phyloP scores from a whole-genome alignment of 2,888 invertebrate genomes.

The Nomada fucata region DNA sequence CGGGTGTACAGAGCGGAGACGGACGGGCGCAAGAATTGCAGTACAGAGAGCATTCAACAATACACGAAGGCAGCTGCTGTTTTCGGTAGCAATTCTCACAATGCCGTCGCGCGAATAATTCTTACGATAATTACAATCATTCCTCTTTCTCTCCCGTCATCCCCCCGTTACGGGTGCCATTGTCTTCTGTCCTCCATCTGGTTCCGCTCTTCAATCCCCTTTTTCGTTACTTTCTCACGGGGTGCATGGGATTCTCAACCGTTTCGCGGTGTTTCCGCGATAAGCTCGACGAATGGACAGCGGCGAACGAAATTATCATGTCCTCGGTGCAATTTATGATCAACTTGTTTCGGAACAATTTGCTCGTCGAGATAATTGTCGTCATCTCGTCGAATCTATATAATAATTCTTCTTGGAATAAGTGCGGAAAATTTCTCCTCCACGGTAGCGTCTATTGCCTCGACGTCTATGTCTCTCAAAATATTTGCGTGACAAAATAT shows the following conservation, averaged over 20 bases:
- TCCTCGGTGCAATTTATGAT: too few relatives aligned
- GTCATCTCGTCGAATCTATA: too few relatives aligned
- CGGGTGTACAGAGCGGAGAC: not conserved
- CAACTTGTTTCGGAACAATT: too few relatives aligned
- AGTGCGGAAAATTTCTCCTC: too few relatives aligned
- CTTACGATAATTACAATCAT: slow-evolving; percentile 66
- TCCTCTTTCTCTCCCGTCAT: slow-evolving; percentile 17
- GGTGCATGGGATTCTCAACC: not conserved
- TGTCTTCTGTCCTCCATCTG: slow-evolving; percentile 42
- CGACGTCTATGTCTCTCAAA: too few relatives aligned
- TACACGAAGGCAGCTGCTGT: slow-evolving; percentile 64
- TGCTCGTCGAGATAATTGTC: too few relatives aligned
- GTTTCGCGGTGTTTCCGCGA: not conserved
- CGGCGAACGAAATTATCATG: not conserved
- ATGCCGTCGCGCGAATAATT: slow-evolving; percentile 67
- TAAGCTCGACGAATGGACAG: not conserved
- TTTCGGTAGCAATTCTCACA: slow-evolving; percentile 66
- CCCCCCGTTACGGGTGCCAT: slow-evolving; percentile 4
- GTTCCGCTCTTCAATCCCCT: slow-evolving; percentile 37
- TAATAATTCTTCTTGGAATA: too few relatives aligned
- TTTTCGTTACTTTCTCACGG: slow-evolving; percentile 37
- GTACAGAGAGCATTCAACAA: slow-evolving; percentile 59
- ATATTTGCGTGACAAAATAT: too few relatives aligned
- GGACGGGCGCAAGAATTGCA: slow-evolving; percentile 23
- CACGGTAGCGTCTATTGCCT: too few relatives aligned